Evolutionary conservation across 2,888 invertebrate genomes (phyloP).

Genomic region (Norana najaformis): DNA sequence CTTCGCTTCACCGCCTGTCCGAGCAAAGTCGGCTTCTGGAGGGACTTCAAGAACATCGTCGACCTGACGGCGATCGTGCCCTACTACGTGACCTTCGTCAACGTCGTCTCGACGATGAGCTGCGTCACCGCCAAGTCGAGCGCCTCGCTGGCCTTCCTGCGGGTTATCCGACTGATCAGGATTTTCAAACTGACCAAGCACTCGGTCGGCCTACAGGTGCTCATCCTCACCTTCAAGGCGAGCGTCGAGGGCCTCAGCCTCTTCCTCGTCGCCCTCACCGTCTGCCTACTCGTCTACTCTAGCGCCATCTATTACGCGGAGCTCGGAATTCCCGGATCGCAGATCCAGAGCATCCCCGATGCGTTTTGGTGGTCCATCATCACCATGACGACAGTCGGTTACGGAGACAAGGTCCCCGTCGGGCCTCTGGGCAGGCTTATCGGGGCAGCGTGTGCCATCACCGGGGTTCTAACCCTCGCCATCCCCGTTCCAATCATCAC

Average conservation of each 20-base stretch:
- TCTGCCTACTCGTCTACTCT: slow-evolving; percentile 64
- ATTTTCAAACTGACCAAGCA: slow-evolving; percentile 65
- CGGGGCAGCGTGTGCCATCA: slow-evolving; percentile 60
- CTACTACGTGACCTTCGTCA: slow-evolving; percentile 64
- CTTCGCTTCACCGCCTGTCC: slow-evolving; percentile 64
- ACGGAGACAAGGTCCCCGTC: slow-evolving; percentile 61
- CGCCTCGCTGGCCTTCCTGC: slow-evolving; percentile 64
- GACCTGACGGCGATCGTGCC: slow-evolving; percentile 65
- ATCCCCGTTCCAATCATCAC: slow-evolving; percentile 63
- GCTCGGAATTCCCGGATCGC: slow-evolving; percentile 57
- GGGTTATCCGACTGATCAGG: slow-evolving; percentile 63
- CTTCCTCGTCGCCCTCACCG: slow-evolving; percentile 64
- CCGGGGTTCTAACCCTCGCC: slow-evolving; percentile 58
- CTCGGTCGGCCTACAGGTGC: slow-evolving; percentile 34
- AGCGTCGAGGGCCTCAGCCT: slow-evolving; percentile 64
- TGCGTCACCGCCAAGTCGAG: slow-evolving; percentile 61
- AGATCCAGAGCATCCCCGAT: slow-evolving; percentile 61
- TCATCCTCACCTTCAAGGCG: slow-evolving; percentile 65
- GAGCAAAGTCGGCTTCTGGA: slow-evolving; percentile 62
- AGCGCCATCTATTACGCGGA: slow-evolving; percentile 66
- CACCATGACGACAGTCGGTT: slow-evolving; percentile 63
- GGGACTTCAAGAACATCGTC: slow-evolving; percentile 64
- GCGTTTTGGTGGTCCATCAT: slow-evolving; percentile 50
- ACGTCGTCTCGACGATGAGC: slow-evolving; percentile 55
- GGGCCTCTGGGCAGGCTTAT: slow-evolving; percentile 60